These are phyloP conservation scores for Pelecanoides urinatrix DNA, from an alignment of 2,113 vertebrate genomes.

Conservation along the genomic window DNA sequence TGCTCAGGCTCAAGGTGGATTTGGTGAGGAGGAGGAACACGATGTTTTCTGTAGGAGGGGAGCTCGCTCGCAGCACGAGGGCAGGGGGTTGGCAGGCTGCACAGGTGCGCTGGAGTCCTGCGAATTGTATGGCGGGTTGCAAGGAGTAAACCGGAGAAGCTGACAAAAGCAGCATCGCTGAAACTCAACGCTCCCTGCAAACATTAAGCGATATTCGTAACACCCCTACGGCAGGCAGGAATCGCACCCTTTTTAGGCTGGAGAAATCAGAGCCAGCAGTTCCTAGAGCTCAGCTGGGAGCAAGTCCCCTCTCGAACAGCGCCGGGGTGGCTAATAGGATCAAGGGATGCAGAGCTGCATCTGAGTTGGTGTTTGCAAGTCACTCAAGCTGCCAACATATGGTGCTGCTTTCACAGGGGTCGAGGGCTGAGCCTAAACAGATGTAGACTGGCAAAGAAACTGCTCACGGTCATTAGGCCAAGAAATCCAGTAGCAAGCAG, in stretches of 20 bases:
- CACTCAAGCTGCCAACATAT: not conserved
- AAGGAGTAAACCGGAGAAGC: not conserved
- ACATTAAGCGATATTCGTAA: not conserved
- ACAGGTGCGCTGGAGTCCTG: not conserved
- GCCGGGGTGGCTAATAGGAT: not conserved
- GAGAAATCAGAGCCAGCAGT: not conserved
- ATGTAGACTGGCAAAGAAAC: not conserved
- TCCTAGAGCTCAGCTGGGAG: not conserved
- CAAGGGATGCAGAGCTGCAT: not conserved
- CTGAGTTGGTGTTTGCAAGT: not conserved
- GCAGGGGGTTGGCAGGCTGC: not conserved
- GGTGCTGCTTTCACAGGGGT: not conserved
- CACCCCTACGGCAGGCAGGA: accelerated
- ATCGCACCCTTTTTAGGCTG: not conserved
- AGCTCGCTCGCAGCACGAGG: not conserved
- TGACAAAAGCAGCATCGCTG: not conserved
- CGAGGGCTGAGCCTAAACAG: not conserved
- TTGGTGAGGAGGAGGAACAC: not conserved
- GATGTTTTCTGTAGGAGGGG: not conserved
- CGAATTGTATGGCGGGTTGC: not conserved
- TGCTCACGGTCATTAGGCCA: not conserved
- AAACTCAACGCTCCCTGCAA: not conserved
- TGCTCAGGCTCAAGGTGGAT: not conserved
- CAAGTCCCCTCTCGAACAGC: not conserved
- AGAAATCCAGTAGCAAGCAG: conserved; percentile 15